phyloP scores from a whole-genome alignment of 2,797 vertebrate species.

The Dallia pectoralis region DNA sequence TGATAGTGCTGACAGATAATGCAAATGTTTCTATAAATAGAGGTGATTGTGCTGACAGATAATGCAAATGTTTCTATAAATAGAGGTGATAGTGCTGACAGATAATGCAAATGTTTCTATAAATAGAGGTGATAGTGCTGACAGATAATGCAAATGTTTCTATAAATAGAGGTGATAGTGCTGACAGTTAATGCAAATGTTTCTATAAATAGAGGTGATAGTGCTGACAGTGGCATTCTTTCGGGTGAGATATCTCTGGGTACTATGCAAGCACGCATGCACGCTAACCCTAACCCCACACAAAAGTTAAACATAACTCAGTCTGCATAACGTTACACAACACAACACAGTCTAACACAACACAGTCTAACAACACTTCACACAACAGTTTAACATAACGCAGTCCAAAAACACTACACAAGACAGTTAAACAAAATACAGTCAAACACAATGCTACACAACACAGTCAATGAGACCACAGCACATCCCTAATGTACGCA shows the following conservation, averaged over 20 bases:
- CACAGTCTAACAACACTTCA: too few relatives aligned
- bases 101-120: conserved; percentile 82
- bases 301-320: too few relatives aligned
- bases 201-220: conserved; percentile 78
- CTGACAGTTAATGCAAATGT: conserved; percentile 76
- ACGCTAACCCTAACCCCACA: conserved; percentile 21
- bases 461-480: neutral
- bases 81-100: conserved; percentile 63
- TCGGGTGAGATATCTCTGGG: conserved; percentile 67
- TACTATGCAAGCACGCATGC: conserved; percentile 55
- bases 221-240: conserved; percentile 72
- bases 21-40: conserved; percentile 81
- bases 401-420: too few relatives aligned
- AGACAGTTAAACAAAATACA: neutral
- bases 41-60: conserved; percentile 74
- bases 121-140: too few relatives aligned
- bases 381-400: too few relatives aligned
- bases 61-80: conserved; percentile 81
- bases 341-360: neutral
- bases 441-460: too few relatives aligned
- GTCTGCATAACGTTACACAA: conserved; percentile 33
- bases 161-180: too few relatives aligned
- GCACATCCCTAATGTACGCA: neutral
- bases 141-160: conserved; percentile 79
- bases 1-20: conserved; percentile 76